phyloP scores from a whole-genome alignment of 2,797 vertebrate species.

The Morus bassanus region DNA sequence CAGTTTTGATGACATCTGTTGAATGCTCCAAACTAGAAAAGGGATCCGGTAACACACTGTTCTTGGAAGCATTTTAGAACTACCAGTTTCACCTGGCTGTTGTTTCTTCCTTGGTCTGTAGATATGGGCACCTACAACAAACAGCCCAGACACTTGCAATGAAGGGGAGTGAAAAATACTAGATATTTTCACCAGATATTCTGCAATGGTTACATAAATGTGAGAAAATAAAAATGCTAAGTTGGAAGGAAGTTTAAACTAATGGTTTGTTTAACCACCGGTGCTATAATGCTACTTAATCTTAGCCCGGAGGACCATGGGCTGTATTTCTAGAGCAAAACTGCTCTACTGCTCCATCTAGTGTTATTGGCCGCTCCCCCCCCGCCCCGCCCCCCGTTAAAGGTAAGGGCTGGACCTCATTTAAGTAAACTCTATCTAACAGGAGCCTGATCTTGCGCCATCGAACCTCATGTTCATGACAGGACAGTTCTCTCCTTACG shows the following conservation, averaged over 20 bases:
- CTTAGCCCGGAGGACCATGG: neutral
- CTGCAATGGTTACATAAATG: neutral
- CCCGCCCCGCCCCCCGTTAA: neutral
- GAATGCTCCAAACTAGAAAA: neutral
- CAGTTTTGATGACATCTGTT: neutral
- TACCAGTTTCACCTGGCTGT: neutral
- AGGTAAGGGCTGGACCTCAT: neutral
- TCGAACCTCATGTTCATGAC: neutral
- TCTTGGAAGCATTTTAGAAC: neutral
- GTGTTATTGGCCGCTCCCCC: neutral
- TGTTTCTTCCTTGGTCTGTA: neutral
- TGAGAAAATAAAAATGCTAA: neutral
- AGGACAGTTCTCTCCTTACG: neutral
- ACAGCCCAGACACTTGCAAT: neutral
- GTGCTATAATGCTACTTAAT: neutral
- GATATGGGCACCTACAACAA: neutral
- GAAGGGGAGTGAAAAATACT: neutral
- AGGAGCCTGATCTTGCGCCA: neutral
- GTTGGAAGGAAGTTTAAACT: neutral
- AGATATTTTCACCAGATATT: neutral
- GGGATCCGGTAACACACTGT: neutral
- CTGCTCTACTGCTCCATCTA: neutral
- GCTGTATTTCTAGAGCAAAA: neutral
- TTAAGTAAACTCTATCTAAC: rapidly evolving
- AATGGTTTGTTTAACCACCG: neutral